phyloP scores from a whole-genome alignment of 1,140 invertebrate genomes.

The Drosophila serrata region DNA sequence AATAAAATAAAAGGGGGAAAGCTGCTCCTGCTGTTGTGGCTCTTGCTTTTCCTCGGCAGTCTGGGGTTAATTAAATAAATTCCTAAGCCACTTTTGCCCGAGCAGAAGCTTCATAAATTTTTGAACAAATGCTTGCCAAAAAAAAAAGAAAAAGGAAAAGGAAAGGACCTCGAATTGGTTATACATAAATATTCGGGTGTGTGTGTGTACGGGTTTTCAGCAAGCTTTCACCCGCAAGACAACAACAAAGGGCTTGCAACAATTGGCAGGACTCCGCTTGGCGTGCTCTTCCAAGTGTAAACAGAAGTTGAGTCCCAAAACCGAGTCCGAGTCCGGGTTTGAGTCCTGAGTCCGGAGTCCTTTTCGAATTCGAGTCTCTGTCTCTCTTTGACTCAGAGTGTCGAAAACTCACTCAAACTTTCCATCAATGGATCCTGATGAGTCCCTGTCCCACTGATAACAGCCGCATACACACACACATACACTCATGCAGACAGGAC shows the following conservation, averaged over 20 bases:
- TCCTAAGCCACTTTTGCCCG: conserved; percentile 47
- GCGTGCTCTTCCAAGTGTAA: conserved; percentile 73
- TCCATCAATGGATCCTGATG: conserved; percentile 75
- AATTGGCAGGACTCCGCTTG: conserved; percentile 69
- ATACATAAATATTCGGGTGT: conserved; percentile 72
- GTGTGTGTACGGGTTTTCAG: conserved; percentile 42
- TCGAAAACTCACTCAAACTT: conserved; percentile 70
- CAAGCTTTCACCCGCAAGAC: conserved; percentile 59
- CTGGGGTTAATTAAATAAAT: conserved; percentile 79
- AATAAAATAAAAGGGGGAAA: conserved; percentile 22
- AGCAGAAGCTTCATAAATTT: conserved; percentile 53
- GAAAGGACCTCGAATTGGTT: conserved; percentile 55
- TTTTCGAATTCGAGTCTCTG: conserved; percentile 8
- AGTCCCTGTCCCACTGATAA: conserved; percentile 76
- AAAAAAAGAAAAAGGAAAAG: neutral
- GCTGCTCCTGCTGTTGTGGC: conserved; percentile 30
- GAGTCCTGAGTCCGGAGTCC: neutral
- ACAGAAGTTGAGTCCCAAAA: conserved; percentile 52
- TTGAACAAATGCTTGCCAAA: conserved; percentile 54
- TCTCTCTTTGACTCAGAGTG: conserved; percentile 32
- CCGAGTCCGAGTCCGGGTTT: conserved; percentile 25
- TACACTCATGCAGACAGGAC: conserved; percentile 19
- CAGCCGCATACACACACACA: conserved; percentile 44
- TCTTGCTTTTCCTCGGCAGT: conserved; percentile 44
- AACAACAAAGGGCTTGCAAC: conserved; percentile 69